A percentile compares a stretch with the other conserved stretches of the same genome.
Conservation (phyloP, 1,140 invertebrate genomes). For the Potamilus streckersoni region DNA sequence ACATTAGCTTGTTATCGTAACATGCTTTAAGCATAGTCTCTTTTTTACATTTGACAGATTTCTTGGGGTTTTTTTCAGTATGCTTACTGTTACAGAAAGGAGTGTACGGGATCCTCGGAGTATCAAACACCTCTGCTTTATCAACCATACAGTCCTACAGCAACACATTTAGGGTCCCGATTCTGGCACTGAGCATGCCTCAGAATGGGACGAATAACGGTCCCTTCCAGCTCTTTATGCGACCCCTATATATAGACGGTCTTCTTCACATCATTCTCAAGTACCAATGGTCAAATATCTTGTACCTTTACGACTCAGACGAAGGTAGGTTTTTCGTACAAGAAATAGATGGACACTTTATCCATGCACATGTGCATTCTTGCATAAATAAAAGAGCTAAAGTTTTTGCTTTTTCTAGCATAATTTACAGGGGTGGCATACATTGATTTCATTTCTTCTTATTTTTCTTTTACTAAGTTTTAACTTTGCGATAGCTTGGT, state of each 20-base stretch:
- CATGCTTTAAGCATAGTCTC: neutral
- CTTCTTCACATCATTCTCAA: conserved; percentile 92
- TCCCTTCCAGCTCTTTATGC: conserved; percentile 71
- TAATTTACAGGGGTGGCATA: too few relatives aligned
- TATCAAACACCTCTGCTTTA: conserved; percentile 91
- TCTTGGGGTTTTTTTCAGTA: conserved; percentile 78
- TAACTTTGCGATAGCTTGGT: too few relatives aligned
- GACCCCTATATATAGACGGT: conserved; percentile 93
- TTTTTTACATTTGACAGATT: neutral
- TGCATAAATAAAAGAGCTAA: neutral
- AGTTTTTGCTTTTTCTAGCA: too few relatives aligned
- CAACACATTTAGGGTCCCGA: conserved; percentile 96
- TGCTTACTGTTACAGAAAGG: conserved; percentile 91
- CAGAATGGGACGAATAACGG: conserved; percentile 43
- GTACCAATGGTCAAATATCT: conserved; percentile 92
- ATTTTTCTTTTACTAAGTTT: too few relatives aligned
- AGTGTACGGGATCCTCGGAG: conserved; percentile 90
- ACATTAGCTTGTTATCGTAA: too few relatives aligned
- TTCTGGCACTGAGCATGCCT: conserved; percentile 75
- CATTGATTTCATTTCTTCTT: too few relatives aligned
- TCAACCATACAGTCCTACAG: conserved; percentile 94
- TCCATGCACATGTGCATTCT: too few relatives aligned
- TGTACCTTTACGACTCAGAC: conserved; percentile 95
- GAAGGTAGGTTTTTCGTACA: conserved; percentile 80
- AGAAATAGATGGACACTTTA: too few relatives aligned